Conservation (phyloP, 1,140 invertebrate genomes). For the Elysia chlorotica region DNA sequence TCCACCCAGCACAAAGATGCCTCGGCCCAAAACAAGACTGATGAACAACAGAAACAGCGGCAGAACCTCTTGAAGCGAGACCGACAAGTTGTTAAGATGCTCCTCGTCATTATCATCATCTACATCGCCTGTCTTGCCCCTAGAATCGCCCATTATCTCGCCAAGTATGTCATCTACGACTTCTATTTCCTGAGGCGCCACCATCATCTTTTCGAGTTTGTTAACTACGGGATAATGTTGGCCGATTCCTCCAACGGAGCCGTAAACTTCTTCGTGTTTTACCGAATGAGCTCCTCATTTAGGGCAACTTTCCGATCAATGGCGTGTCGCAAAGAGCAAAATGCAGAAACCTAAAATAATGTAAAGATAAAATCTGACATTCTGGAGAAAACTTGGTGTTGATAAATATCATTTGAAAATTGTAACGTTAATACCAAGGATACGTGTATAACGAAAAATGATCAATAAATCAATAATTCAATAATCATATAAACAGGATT, state of each 20-base stretch:
- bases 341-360: no score
- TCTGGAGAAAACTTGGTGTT: no score
- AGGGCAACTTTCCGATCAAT: background rate
- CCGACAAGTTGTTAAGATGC: slow-evolving; percentile 15
- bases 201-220: slow-evolving; percentile 10
- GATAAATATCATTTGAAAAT: no score
- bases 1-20: no score
- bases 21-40: no score
- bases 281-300: slow-evolving; percentile 3
- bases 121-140: slow-evolving; percentile 1
- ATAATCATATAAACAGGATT: no score
- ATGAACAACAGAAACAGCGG: background rate
- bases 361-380: no score
- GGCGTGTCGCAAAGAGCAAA: no score
- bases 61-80: background rate
- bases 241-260: slow-evolving; percentile 7
- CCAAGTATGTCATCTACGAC: slow-evolving; percentile 13
- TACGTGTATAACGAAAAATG: no score
- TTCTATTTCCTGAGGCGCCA: slow-evolving; percentile 11
- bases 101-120: slow-evolving; percentile 2
- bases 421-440: no score
- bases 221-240: background rate
- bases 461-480: no score
- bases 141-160: background rate
- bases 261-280: slow-evolving; percentile 11